phyloP scores from a whole-genome alignment of 2,797 vertebrate species.

The Pseudomugil gertrudae region DNA sequence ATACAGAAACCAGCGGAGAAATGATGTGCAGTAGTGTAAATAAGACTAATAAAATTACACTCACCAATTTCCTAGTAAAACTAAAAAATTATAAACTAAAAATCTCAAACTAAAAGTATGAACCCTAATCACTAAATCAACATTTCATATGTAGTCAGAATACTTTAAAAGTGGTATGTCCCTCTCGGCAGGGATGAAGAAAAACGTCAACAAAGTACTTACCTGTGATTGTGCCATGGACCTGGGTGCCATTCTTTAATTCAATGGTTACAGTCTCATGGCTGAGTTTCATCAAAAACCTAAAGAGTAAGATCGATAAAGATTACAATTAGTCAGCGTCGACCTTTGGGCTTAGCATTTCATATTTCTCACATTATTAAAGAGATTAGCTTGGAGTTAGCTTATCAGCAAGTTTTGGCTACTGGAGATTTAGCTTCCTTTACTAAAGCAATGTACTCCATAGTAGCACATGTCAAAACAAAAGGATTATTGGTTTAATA shows the following conservation, averaged over 20 bases:
- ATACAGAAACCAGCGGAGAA: too few relatives aligned
- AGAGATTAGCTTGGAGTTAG: neutral
- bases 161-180: neutral
- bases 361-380: too few relatives aligned
- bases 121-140: neutral
- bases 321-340: neutral
- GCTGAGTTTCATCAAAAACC: constrained; percentile 99
- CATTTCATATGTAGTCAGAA: neutral
- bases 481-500: rapidly evolving
- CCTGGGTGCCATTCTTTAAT: constrained; percentile 97
- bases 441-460: constrained; percentile 19
- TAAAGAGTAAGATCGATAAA: constrained; percentile 38
- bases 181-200: neutral
- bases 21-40: too few relatives aligned
- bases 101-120: too few relatives aligned
- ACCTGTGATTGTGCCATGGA: constrained; percentile 99
- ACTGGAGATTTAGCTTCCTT: neutral
- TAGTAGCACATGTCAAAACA: rapidly evolving
- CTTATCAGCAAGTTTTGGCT: neutral
- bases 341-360: rapidly evolving
- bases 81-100: too few relatives aligned
- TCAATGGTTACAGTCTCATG: constrained; percentile 99
- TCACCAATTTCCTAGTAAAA: too few relatives aligned
- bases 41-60: too few relatives aligned
- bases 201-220: neutral